Conservation (phyloP, 2,797 vertebrate genomes). For the Cetoscarus ocellatus region DNA sequence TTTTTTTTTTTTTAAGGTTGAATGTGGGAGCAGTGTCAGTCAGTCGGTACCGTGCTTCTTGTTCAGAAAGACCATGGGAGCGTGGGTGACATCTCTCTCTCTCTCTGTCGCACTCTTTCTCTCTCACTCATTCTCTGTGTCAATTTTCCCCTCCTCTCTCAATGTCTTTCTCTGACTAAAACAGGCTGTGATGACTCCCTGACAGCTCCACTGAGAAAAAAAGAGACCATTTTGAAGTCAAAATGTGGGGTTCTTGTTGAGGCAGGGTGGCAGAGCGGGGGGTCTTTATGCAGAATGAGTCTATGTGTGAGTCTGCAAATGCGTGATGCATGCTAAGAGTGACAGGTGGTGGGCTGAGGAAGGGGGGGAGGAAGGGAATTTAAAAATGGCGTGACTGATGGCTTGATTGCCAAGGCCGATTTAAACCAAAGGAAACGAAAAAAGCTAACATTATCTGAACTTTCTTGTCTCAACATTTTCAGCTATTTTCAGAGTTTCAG, state of each 20-base stretch:
- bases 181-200: conserved; percentile 64
- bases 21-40: conserved; percentile 72
- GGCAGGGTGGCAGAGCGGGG: conserved; percentile 44
- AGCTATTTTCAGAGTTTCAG: conserved; percentile 8
- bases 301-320: conserved; percentile 33
- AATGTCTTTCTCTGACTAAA: conserved; percentile 71
- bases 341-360: conserved; percentile 71
- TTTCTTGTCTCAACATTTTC: conserved; percentile 24
- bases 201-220: conserved; percentile 69
- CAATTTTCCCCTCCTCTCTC: conserved; percentile 60
- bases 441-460: conserved; percentile 41
- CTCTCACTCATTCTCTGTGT: conserved; percentile 67
- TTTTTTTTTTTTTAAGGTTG: conserved; percentile 44
- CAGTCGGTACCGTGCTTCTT: conserved; percentile 56
- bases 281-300: conserved; percentile 55
- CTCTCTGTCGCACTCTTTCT: conserved; percentile 65
- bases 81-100: conserved; percentile 76
- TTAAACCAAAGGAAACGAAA: conserved; percentile 47
- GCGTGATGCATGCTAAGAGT: conserved; percentile 45
- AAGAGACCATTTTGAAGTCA: conserved; percentile 66
- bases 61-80: conserved; percentile 69
- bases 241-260: conserved; percentile 66
- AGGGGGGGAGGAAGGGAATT: conserved; percentile 47
- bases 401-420: conserved; percentile 58
- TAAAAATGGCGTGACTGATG: conserved; percentile 60